phyloP scores from a whole-genome alignment of 53 echinoderm and acorn worm genomes.

The Patiria pectinifera region DNA sequence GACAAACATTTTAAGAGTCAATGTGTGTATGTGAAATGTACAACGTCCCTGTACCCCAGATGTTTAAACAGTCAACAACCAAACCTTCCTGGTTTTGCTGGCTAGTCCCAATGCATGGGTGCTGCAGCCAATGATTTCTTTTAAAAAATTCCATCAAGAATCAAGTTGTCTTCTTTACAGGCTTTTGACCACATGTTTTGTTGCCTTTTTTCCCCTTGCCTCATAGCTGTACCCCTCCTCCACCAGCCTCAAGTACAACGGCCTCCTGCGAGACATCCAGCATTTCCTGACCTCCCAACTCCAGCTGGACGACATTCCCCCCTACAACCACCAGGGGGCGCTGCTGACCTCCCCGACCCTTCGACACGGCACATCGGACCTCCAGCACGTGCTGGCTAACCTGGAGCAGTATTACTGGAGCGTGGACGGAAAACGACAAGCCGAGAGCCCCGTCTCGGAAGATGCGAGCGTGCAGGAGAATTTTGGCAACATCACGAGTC shows the following conservation, averaged over 20 bases:
- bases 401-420: slow-evolving; percentile 67
- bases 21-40: too few relatives aligned
- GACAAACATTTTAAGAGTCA: too few relatives aligned
- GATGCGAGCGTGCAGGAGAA: slow-evolving; percentile 4
- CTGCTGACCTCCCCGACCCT: slow-evolving; percentile 51
- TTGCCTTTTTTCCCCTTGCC: background rate
- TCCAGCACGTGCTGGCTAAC: slow-evolving; percentile 74
- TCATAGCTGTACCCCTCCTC: slow-evolving; percentile 85
- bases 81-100: too few relatives aligned
- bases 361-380: slow-evolving; percentile 75
- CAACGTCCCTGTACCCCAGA: too few relatives aligned
- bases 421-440: background rate
- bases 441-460: background rate
- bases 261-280: slow-evolving; percentile 79
- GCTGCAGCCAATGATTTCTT: too few relatives aligned
- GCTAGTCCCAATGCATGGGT: too few relatives aligned
- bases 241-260: slow-evolving; percentile 73
- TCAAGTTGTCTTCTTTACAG: background rate
- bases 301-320: slow-evolving; percentile 60
- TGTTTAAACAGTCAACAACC: too few relatives aligned
- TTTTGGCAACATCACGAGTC: slow-evolving; percentile 36
- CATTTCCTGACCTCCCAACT: slow-evolving; percentile 59
- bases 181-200: background rate
- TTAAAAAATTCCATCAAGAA: background rate
- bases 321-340: slow-evolving; percentile 56